Conservation (phyloP, 2,113 vertebrate species). For the Galemys pyrenaicus region DNA sequence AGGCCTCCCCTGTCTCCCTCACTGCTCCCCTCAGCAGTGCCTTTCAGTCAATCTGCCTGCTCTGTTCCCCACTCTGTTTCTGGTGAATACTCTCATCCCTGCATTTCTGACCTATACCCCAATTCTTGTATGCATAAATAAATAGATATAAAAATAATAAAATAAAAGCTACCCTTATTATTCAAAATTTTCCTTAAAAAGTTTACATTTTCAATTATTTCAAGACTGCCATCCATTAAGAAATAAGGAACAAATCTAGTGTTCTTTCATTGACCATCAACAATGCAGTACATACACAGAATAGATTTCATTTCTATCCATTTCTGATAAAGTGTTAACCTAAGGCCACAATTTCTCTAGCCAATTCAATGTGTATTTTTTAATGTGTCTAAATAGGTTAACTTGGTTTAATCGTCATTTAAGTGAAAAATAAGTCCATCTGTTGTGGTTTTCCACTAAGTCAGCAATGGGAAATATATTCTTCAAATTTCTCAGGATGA, state of each 20-base stretch:
- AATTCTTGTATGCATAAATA: too few species aligned
- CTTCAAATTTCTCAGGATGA: constrained; percentile 34
- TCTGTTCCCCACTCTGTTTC: too few species aligned
- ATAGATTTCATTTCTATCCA: neutral
- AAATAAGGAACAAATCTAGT: neutral
- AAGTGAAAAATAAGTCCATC: neutral
- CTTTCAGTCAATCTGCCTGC: too few species aligned
- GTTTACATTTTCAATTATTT: neutral
- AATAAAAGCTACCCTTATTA: neutral
- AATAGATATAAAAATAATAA: too few species aligned
- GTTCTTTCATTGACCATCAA: neutral
- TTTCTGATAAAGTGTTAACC: neutral
- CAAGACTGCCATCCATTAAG: neutral
- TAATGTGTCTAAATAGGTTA: constrained; percentile 12
- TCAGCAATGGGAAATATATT: neutral
- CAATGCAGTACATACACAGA: neutral
- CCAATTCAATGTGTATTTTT: neutral
- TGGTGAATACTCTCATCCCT: too few species aligned
- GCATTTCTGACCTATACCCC: too few species aligned
- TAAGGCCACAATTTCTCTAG: neutral
- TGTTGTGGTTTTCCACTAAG: constrained; percentile 15
- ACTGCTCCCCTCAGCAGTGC: too few species aligned
- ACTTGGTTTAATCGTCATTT: constrained; percentile 22
- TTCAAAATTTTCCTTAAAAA: neutral
- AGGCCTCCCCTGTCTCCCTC: too few species aligned